These are phyloP conservation scores for Torymus tubicola DNA, from an alignment of 2,888 invertebrate species.

Conservation along the genomic window DNA sequence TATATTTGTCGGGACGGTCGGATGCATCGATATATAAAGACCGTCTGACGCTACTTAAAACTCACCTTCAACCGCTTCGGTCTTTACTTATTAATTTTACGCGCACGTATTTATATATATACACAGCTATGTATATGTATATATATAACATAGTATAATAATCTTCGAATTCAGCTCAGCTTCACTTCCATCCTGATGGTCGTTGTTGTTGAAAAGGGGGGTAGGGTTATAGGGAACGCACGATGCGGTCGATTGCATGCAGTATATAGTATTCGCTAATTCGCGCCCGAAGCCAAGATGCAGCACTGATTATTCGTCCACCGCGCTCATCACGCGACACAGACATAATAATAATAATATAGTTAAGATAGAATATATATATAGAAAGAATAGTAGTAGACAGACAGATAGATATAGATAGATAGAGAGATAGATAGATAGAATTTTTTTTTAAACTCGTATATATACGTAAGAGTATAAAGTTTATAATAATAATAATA, in stretches of 20 bases:
- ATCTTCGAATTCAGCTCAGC: no score
- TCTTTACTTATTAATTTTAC: no score
- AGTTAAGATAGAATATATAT: no score
- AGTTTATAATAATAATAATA: background rate
- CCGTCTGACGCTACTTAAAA: background rate
- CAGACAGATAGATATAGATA: background rate
- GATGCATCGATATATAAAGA: no score
- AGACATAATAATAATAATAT: no score
- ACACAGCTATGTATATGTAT: no score
- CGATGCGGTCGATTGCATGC: slow-evolving; percentile 20
- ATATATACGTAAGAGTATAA: slow-evolving; percentile 2
- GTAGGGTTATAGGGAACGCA: background rate
- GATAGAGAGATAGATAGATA: slow-evolving; percentile 18
- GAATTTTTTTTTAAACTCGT: background rate
- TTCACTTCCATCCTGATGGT: no score
- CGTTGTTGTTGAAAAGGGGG: no score
- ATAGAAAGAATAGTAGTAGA: background rate
- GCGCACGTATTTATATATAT: no score
- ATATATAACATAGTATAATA: no score
- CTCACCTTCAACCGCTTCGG: slow-evolving; percentile 37
- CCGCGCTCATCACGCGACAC: slow-evolving; percentile 24
- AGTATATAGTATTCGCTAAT: slow-evolving; percentile 46
- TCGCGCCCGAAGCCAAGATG: slow-evolving; percentile 55
- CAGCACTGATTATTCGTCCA: slow-evolving; percentile 47
- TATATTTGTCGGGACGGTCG: no score